Conservation (phyloP, 2,113 vertebrate species). For the Mus musculus region GRCm39 chr8:122798001-122798500, state of each 20-base stretch:
- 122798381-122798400: background rate
- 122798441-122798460: background rate
- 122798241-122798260: background rate
- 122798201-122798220: background rate
- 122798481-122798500: background rate
- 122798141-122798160: background rate
- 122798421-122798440: background rate
- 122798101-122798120: background rate
- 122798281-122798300: background rate
- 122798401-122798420: background rate
- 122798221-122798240: background rate
- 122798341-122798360: background rate
- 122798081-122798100: background rate
- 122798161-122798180: background rate
- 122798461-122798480: background rate
- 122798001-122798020: background rate
- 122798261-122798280: background rate
- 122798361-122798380: background rate
- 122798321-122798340: background rate
- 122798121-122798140: background rate
- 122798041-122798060: no score
- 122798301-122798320: background rate
- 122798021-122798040: background rate
- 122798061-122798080: background rate
- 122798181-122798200: background rate